A percentile compares a stretch with the other conserved stretches of the same genome.
phyloP scores from a whole-genome alignment of 2,888 invertebrate genomes.

The Oligia fasciuncula region DNA sequence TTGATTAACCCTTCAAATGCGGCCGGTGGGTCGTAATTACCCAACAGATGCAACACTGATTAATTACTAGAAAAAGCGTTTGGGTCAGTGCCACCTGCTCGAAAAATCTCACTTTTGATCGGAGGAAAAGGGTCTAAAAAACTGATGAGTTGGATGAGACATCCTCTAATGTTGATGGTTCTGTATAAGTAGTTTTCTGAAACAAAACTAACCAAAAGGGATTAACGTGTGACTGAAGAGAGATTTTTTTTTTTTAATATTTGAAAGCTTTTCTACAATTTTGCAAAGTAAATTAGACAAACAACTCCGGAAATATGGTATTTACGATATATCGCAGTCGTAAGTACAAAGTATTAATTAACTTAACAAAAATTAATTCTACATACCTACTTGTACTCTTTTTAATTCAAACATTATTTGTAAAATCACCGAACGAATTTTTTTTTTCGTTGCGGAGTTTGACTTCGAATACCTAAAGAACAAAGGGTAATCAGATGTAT shows the following conservation, averaged over 20 bases:
- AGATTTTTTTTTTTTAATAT: no score
- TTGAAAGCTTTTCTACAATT: not conserved
- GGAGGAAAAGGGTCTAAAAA: conserved; percentile 63
- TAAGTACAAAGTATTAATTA: not conserved
- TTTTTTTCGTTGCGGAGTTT: not conserved
- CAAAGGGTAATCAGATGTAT: conserved; percentile 3
- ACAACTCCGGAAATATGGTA: not conserved
- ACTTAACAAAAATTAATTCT: not conserved
- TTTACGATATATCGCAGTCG: not conserved
- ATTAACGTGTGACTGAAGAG: not conserved
- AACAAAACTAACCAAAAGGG: not conserved
- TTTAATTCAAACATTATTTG: not conserved
- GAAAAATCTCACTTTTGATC: conserved; percentile 85
- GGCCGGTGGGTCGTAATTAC: conserved; percentile 80
- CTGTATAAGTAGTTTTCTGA: conserved; percentile 28
- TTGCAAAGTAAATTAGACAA: not conserved
- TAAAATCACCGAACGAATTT: not conserved
- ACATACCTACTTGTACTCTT: not conserved
- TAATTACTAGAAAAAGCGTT: conserved; percentile 87
- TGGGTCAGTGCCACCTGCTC: conserved; percentile 82
- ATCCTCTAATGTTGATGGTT: conserved; percentile 31
- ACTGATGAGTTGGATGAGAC: conserved; percentile 48
- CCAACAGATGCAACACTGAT: conserved; percentile 87
- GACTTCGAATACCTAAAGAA: not conserved
- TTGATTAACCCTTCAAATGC: conserved; percentile 88